A percentile compares a stretch with the other conserved stretches of the same genome.
Conservation (phyloP, 2,113 vertebrate genomes). For the Furnarius figulus region DNA sequence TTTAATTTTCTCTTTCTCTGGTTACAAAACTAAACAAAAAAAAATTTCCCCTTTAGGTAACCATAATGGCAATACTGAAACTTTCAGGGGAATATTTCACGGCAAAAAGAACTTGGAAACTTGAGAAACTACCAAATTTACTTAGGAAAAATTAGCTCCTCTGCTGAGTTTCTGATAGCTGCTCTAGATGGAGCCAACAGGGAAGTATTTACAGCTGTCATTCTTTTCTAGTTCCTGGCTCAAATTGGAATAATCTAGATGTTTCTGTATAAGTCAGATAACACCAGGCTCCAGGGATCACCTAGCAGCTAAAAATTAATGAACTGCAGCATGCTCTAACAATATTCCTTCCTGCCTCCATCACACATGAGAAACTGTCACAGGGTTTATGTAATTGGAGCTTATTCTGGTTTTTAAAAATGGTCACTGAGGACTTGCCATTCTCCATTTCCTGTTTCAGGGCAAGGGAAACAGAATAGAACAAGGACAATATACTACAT, state of each 20-base stretch:
- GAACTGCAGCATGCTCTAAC: neutral
- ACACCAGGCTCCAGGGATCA: neutral
- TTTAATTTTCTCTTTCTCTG: neutral
- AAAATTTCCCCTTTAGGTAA: neutral
- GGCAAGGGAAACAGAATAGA: neutral
- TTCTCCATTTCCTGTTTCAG: neutral
- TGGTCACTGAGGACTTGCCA: neutral
- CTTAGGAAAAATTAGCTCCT: neutral
- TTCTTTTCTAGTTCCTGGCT: neutral
- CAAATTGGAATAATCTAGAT: neutral
- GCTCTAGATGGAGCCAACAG: neutral
- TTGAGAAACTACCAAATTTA: neutral
- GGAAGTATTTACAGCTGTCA: neutral
- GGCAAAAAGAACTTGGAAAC: neutral
- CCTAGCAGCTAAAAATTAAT: neutral
- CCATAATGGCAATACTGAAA: neutral
- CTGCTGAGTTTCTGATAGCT: neutral
- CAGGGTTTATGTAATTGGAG: neutral
- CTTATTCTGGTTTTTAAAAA: neutral
- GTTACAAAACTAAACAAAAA: neutral
- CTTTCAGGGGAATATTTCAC: neutral
- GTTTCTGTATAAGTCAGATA: neutral
- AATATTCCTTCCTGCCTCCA: neutral
- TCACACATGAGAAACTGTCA: neutral
- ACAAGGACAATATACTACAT: neutral